phyloP scores from a whole-genome alignment of 2,113 vertebrate species.

The Lepidothrix coronata region DNA sequence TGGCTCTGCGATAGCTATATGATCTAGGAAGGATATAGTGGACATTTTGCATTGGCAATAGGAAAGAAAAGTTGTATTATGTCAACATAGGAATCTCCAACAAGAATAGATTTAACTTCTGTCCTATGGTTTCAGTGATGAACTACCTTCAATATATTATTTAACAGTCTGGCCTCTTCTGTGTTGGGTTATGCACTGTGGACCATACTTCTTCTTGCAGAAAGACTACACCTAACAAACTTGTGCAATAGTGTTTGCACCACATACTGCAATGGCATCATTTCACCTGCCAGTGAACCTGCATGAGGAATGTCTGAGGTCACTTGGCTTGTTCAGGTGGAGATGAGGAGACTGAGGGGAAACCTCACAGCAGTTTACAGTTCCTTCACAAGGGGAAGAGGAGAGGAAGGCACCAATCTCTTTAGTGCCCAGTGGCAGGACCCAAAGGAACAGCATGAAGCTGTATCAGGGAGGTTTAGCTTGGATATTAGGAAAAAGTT shows the following conservation, averaged over 20 bases:
- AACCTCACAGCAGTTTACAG: rapidly evolving
- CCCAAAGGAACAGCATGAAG: background rate
- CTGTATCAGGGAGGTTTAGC: background rate
- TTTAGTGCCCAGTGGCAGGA: background rate
- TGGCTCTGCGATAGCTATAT: background rate
- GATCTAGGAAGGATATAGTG: background rate
- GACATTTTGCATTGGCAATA: background rate
- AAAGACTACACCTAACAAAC: background rate
- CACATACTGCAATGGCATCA: background rate
- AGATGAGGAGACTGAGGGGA: background rate
- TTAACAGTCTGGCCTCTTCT: background rate
- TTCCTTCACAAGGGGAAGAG: background rate
- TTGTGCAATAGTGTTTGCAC: background rate
- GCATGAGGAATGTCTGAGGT: background rate
- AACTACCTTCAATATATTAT: background rate
- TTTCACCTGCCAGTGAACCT: background rate
- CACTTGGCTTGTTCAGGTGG: background rate
- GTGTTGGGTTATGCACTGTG: background rate
- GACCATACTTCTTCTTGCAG: background rate
- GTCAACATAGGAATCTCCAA: background rate
- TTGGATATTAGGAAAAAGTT: background rate
- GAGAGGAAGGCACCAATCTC: background rate
- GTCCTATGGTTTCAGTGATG: background rate
- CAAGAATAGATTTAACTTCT: background rate
- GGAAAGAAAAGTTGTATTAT: background rate